Evolutionary conservation across 2,888 invertebrate genomes (phyloP).

Genomic region (Patella caerulea): DNA sequence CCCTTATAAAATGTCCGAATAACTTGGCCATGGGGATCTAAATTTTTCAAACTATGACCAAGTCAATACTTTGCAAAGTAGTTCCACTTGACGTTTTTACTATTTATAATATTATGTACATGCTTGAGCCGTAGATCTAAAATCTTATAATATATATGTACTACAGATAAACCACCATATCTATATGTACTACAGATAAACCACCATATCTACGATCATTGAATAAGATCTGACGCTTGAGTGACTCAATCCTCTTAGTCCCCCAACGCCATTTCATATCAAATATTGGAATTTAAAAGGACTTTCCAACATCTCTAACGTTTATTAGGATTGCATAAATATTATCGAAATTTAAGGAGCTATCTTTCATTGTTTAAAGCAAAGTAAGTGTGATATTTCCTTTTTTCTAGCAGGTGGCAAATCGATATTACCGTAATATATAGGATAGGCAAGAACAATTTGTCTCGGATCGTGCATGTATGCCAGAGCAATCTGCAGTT

Average conservation of each 20-base stretch:
- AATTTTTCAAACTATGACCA: not conserved
- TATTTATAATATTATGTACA: not conserved
- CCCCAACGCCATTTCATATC: not conserved
- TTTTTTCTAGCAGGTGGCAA: no score
- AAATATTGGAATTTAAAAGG: no score
- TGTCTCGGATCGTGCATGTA: no score
- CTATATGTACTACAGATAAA: no score
- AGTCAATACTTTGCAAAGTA: not conserved
- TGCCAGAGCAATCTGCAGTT: no score
- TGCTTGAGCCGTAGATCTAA: not conserved
- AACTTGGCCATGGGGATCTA: not conserved
- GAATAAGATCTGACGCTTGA: not conserved
- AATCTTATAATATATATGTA: not conserved
- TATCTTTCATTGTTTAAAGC: no score
- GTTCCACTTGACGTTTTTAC: not conserved
- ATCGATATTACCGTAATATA: no score
- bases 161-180: not conserved
- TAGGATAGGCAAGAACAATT: no score
- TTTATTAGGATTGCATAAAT: no score
- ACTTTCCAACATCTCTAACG: no score
- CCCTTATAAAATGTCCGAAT: not conserved
- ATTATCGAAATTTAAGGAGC: no score
- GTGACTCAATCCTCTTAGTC: not conserved
- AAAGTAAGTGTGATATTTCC: no score
- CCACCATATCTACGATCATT: not conserved